These are phyloP conservation scores for Drosophila seguyi DNA, from an alignment of 1,140 invertebrate species.

Conservation along the genomic window DNA sequence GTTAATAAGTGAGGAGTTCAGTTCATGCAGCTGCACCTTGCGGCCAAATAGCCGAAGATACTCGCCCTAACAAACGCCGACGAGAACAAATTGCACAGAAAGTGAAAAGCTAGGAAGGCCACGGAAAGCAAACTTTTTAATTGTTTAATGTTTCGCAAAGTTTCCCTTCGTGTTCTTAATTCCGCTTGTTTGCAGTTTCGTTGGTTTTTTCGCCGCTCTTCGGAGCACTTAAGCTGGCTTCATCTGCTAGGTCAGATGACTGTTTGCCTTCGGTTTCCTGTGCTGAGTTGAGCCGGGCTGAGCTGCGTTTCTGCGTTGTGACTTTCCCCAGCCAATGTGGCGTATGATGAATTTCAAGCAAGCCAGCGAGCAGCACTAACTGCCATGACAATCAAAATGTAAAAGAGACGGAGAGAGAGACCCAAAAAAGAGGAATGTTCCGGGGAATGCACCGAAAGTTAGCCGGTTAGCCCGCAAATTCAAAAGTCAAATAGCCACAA, in stretches of 20 bases:
- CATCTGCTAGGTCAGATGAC: constrained; percentile 25
- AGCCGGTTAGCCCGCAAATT: constrained; percentile 23
- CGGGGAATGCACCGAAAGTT: constrained; percentile 21
- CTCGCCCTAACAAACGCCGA: constrained; percentile 1
- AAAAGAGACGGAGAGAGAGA: constrained; percentile 1
- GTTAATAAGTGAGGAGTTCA: constrained; percentile 46
- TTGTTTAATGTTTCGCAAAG: constrained; percentile 74
- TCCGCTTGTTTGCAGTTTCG: constrained; percentile 50
- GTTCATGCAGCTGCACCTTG: constrained; percentile 36
- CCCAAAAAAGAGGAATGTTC: constrained; percentile 3
- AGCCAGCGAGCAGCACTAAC: constrained; percentile 23
- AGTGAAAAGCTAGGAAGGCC: constrained; percentile 46
- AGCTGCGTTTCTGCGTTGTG: constrained; percentile 21
- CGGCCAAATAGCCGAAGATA: constrained; percentile 37
- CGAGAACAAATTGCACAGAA: constrained; percentile 30
- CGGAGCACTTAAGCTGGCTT: constrained; percentile 43
- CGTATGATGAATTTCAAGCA: constrained; percentile 67
- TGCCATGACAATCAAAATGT: constrained; percentile 31
- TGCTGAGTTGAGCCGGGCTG: constrained; percentile 5
- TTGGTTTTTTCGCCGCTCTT: constrained; percentile 32
- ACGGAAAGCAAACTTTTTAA: constrained; percentile 69
- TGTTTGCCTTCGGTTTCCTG: constrained; percentile 40
- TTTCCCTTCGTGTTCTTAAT: constrained; percentile 62
- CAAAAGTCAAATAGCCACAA: constrained; percentile 55
- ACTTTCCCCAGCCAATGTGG: constrained; percentile 35